Evolutionary conservation across 2,113 vertebrate species (phyloP).

Genomic region (Physeter macrocephalus): DNA sequence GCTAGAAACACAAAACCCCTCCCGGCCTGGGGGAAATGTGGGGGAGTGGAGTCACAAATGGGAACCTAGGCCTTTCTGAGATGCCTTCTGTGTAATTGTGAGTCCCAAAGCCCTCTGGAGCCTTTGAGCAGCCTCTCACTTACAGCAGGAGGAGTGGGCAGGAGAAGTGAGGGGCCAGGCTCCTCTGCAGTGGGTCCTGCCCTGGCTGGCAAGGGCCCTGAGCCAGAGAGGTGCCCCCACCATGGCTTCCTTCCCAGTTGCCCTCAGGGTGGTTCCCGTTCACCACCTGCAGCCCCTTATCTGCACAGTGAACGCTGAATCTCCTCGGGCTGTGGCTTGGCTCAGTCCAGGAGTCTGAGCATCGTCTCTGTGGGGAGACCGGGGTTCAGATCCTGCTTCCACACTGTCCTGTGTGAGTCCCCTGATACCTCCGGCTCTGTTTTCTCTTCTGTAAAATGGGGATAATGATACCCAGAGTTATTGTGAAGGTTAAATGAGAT

Average conservation of each 20-base stretch:
- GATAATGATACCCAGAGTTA: neutral
- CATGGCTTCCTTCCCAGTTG: too few relatives aligned
- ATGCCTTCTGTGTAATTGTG: slow-evolving; percentile 53
- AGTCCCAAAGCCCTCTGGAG: slow-evolving; percentile 48
- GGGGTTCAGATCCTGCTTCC: neutral
- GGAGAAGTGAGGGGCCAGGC: neutral
- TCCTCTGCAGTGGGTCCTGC: too few relatives aligned
- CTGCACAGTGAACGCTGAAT: neutral
- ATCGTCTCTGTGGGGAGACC: neutral
- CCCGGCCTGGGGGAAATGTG: neutral
- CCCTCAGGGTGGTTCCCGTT: neutral
- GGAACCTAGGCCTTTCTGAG: slow-evolving; percentile 60
- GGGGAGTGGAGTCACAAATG: slow-evolving; percentile 42
- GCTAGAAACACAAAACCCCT: neutral
- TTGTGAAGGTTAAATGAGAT: neutral
- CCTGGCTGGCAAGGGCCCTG: neutral
- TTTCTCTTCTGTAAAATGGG: neutral
- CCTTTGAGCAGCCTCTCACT: neutral
- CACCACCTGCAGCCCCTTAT: neutral
- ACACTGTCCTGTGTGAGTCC: neutral
- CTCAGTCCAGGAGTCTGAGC: neutral
- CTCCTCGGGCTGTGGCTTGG: too few relatives aligned
- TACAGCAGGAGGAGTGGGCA: neutral
- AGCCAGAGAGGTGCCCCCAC: neutral
- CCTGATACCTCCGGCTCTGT: neutral